Conservation (phyloP, 2,888 invertebrate genomes). For the Orthosia cruda region DNA sequence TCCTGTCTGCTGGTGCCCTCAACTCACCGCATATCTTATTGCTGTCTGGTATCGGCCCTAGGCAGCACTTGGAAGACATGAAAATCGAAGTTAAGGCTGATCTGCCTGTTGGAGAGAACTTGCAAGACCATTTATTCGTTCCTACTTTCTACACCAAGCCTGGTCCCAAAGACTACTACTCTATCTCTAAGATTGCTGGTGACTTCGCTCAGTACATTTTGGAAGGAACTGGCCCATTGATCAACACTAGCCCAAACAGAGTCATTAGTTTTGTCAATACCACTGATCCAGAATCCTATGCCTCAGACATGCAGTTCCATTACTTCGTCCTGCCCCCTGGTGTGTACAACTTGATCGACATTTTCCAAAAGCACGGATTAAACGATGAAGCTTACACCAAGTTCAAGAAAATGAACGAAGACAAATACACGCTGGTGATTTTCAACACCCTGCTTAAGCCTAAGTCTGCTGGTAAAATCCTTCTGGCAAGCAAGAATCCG, state of each 20-base stretch:
- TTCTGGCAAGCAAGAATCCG: constrained; percentile 93
- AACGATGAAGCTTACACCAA: constrained; percentile 86
- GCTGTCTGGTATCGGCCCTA: constrained; percentile 95
- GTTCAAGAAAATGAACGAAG: constrained; percentile 84
- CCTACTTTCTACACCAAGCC: constrained; percentile 94
- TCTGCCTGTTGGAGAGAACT: constrained; percentile 94
- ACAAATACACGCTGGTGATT: constrained; percentile 89
- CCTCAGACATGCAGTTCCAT: constrained; percentile 90
- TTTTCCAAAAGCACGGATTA: constrained; percentile 80
- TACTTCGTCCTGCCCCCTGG: constrained; percentile 91
- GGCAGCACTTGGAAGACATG: constrained; percentile 91
- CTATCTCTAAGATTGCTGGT: constrained; percentile 83
- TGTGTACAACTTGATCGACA: constrained; percentile 87
- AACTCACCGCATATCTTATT: constrained; percentile 96
- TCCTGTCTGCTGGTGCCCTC: constrained; percentile 95
- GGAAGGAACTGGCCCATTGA: constrained; percentile 85
- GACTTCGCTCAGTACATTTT: constrained; percentile 86
- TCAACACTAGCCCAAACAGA: constrained; percentile 85
- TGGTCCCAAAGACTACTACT: constrained; percentile 92
- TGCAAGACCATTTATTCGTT: constrained; percentile 96
- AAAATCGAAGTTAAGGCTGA: constrained; percentile 92
- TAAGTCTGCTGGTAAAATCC: constrained; percentile 92
- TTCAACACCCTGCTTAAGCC: constrained; percentile 93
- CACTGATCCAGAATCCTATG: constrained; percentile 80
- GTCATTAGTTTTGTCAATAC: constrained; percentile 91